A percentile compares a stretch with the other conserved stretches of the same genome.
phyloP scores from a whole-genome alignment of 2,797 vertebrate genomes.

The Sebastiscus albofasciatus region DNA sequence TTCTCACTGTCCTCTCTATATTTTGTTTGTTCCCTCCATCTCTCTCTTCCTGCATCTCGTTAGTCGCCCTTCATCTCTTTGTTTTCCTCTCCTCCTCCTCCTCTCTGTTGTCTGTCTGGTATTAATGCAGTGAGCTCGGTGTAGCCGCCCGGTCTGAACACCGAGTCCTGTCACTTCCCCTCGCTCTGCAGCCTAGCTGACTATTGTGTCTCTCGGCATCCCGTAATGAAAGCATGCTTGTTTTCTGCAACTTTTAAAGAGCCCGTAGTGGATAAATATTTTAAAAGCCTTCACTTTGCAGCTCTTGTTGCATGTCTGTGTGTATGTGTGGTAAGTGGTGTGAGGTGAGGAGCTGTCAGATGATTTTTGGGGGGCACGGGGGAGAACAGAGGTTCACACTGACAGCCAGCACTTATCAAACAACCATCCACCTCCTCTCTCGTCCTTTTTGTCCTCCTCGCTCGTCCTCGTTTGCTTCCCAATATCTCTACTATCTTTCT shows the following conservation, averaged over 20 bases:
- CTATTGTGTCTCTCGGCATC: conserved; percentile 13
- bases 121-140: conserved; percentile 37
- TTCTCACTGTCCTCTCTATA: conserved; percentile 30
- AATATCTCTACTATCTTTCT: background rate
- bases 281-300: conserved; percentile 62
- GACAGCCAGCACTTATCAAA: conserved; percentile 57
- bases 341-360: conserved; percentile 48
- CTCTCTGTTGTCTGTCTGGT: conserved; percentile 34
- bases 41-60: conserved; percentile 39
- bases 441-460: background rate
- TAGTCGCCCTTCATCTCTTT: conserved; percentile 21
- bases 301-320: conserved; percentile 35
- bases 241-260: conserved; percentile 59
- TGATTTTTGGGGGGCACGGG: conserved; percentile 31
- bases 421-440: background rate
- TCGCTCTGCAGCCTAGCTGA: conserved; percentile 30
- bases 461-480: background rate
- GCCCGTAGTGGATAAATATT: conserved; percentile 71
- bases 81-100: conserved; percentile 26
- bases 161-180: conserved; percentile 45
- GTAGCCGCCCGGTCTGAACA: conserved; percentile 54
- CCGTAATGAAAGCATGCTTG: conserved; percentile 39
- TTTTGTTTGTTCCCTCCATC: conserved; percentile 24
- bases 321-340: conserved; percentile 41
- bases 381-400: conserved; percentile 34